Conservation (phyloP, 2,888 invertebrate species). For the Andrena chrysosceles region DNA sequence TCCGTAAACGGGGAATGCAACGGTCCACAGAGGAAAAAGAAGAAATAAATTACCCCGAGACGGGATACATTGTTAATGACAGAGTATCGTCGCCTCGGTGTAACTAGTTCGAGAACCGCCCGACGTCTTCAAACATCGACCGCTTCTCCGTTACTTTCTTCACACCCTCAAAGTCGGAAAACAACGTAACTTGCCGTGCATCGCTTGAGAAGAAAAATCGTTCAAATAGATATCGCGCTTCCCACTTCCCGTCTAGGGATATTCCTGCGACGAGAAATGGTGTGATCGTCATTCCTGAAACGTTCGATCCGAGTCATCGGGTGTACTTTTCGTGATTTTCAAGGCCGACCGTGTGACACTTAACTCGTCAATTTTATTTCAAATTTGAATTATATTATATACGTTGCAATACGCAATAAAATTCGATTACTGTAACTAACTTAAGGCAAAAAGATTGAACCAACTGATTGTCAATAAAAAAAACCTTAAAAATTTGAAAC, state of each 20-base stretch:
- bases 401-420: too few relatives aligned
- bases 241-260: constrained; percentile 8
- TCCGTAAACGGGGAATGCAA: constrained; percentile 69
- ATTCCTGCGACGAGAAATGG: constrained; percentile 16
- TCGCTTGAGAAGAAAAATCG: constrained; percentile 62
- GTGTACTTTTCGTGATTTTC: constrained; percentile 53
- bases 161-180: constrained; percentile 81
- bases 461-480: too few relatives aligned
- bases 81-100: constrained; percentile 28
- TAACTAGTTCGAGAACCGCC: constrained; percentile 23
- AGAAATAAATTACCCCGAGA: constrained; percentile 31
- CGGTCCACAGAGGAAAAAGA: constrained; percentile 14
- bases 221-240: constrained; percentile 46
- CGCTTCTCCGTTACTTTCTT: constrained; percentile 69
- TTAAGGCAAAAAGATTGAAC: too few relatives aligned
- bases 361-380: neutral
- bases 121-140: constrained; percentile 67
- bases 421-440: too few relatives aligned
- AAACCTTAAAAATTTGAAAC: too few relatives aligned
- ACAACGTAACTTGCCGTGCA: constrained; percentile 81
- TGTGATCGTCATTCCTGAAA: constrained; percentile 77
- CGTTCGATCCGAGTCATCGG: constrained; percentile 84
- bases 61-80: constrained; percentile 14
- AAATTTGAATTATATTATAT: neutral
- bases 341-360: neutral